These are phyloP conservation scores for Chymomyza amoena DNA, from an alignment of 2,888 invertebrate species.

Conservation along the genomic window DNA sequence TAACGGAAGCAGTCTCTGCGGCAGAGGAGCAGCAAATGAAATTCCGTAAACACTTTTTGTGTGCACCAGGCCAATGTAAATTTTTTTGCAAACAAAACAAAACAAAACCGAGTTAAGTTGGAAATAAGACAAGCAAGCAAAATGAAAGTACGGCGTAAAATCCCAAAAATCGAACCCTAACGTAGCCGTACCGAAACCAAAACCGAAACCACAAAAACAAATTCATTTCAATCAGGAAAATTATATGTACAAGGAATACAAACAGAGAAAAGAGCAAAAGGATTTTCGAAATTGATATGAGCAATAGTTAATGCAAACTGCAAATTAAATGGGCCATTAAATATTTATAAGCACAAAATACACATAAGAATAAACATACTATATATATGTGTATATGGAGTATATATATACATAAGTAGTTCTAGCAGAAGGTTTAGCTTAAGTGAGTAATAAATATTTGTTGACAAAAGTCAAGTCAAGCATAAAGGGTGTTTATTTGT, in stretches of 20 bases:
- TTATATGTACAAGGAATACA: constrained; percentile 20
- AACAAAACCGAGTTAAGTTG: not conserved
- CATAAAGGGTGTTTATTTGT: not conserved
- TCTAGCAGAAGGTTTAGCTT: not conserved
- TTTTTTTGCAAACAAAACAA: constrained; percentile 10
- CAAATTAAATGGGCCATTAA: constrained; percentile 40
- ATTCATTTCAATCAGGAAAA: constrained; percentile 58
- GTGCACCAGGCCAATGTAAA: constrained; percentile 32
- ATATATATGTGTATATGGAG: no score
- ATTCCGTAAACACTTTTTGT: constrained; percentile 51
- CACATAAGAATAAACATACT: not conserved
- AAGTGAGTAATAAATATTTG: not conserved
- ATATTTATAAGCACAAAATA: constrained; percentile 30
- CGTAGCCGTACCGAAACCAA: constrained; percentile 9
- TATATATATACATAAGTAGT: not conserved
- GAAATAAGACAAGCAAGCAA: constrained; percentile 4
- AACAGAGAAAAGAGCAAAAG: not conserved
- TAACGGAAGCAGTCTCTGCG: constrained; percentile 46
- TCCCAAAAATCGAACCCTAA: constrained; percentile 12
- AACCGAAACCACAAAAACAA: constrained; percentile 28
- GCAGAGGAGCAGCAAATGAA: constrained; percentile 46
- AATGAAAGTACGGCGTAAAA: constrained; percentile 19
- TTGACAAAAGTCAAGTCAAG: not conserved
- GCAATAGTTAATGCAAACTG: constrained; percentile 14
- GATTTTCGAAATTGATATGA: not conserved